Base-by-base conservation (phyloP, 2,797 vertebrate species). In the Falco naumanni region DNA sequence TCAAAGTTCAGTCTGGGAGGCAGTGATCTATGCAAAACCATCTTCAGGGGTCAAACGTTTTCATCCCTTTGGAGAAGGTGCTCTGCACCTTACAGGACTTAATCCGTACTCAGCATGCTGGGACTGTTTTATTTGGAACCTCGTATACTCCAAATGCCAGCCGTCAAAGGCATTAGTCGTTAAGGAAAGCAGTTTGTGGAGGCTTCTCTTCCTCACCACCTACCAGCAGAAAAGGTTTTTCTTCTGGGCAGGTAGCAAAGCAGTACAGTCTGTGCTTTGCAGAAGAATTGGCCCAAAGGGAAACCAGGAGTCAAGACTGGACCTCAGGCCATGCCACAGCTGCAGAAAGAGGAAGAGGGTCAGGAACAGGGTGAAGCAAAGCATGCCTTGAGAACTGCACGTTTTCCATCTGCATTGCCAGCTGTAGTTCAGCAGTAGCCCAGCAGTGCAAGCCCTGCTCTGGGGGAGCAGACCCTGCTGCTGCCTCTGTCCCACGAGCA, bases 231-330 rank as follows among this genome's bases (percentile, higher is more conserved):
- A 16, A 60, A 64, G 8, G 6, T 78, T 11, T 69, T 53, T 5
- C 39, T 75, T 68, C 65, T 50, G 37, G 10, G 10, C 28, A 25
- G 10, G 31, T 8, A 54, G 37, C 33, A 70, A 84, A 61, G 50
- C 16, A 48, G 6, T 16, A 22, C 1, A 1, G 22, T 45, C 31
- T 48, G 6, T 28, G 24, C 19, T 39, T 2, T 0, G 1, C 2
- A 47, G 22, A 74, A 66, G 39, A 85, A 61, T 3, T 54, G 53
- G 5, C 31, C 50, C 22, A 33, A 71, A 80, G 90, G 26, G 45
- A 92, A 68, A 48, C 24, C n/a, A 33, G 18, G 12, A 71, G 33
- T 16, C 50, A 70, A 88, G 37, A 43, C 5, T 24, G 22, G 19
- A 80, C 28, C 29, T 66, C 47, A 66, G 60, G 28, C 25, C 16